A percentile compares a stretch with the other conserved stretches of the same genome.
phyloP scores from a whole-genome alignment of 2,888 invertebrate genomes.

The Chalcis sispes region DNA sequence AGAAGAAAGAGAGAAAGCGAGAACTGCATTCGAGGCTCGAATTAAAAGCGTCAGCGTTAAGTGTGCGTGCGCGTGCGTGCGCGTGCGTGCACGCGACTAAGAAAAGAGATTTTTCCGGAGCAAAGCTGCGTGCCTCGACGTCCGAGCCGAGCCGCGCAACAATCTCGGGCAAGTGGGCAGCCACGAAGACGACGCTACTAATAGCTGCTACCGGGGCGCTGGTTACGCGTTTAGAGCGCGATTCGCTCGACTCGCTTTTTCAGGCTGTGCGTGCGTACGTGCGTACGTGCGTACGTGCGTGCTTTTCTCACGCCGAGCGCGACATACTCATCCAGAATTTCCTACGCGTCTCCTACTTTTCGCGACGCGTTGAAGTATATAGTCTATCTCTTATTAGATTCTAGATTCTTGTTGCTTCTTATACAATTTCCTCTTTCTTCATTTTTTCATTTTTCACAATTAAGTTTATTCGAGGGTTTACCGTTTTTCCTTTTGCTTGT shows the following conservation, averaged over 20 bases:
- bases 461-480: too few relatives aligned
- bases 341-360: slow-evolving; percentile 6
- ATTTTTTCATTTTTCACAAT: too few relatives aligned
- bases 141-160: too few relatives aligned
- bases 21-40: too few relatives aligned
- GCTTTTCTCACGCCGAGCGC: slow-evolving; percentile 33
- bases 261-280: slow-evolving; percentile 2
- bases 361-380: background rate
- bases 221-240: slow-evolving; percentile 38
- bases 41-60: too few relatives aligned
- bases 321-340: slow-evolving; percentile 45
- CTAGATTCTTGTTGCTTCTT: too few relatives aligned
- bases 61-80: background rate
- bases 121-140: too few relatives aligned
- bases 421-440: too few relatives aligned
- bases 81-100: background rate
- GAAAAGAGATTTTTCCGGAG: background rate
- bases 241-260: slow-evolving; percentile 16
- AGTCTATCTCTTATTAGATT: background rate
- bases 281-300: too few relatives aligned
- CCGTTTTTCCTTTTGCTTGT: too few relatives aligned
- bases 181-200: slow-evolving; percentile 26
- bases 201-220: slow-evolving; percentile 27
- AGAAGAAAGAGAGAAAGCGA: too few relatives aligned
- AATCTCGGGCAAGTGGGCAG: slow-evolving; percentile 26